Evolutionary conservation across 1,140 invertebrate species (phyloP), one percentile per base, ranked within the genome.

Genomic region (Hyposmocoma kahamanoa): DNA sequence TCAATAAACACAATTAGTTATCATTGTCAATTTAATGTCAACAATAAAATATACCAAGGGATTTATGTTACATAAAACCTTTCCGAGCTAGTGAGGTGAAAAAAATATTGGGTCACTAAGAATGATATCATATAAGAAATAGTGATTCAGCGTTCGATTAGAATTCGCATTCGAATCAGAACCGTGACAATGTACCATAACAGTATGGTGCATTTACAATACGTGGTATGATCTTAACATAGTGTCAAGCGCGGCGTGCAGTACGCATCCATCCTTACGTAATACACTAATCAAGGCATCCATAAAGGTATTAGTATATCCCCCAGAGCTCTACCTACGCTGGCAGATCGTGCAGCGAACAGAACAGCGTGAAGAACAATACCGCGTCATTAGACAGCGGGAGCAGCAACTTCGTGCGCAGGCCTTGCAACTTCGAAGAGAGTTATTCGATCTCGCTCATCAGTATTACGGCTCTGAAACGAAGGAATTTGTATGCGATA

Each of bases 331-430:
- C 1, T 91, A 90, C 72, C 75, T 91, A 11, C 87, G 90, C 22
- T 91, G 89, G 89, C 68, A 89, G 11, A 84, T 90, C 6, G 86
- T 90, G 60, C 90, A 91, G 56, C 83, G 78, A 18, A 87, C 89
- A 32, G 85, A 87, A 30, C 80, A 86, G 17, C 86, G 87, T 24
- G 82, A 88, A 50, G 75, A 87, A 28, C 88, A 89, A 60, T 89
- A 91, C 72, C 79, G 87, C 41, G 75, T 78, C 9, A 77, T 91
- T 9, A 79, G 90, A 3, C 84, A 87, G 9, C 72, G 83, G 22
- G 89, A 91, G 59, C 90, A 90, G 62, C 88, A 90, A 61, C 69
- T 91, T 1, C 82, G 89, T 39, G 80, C 81, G 26, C 88, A 90
- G 59, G 90, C 88, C 21, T 74, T 85, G 5, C 78, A 84, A 24